Conservation (phyloP, 2,797 vertebrate species). For the Crypturellus tataupa region DNA sequence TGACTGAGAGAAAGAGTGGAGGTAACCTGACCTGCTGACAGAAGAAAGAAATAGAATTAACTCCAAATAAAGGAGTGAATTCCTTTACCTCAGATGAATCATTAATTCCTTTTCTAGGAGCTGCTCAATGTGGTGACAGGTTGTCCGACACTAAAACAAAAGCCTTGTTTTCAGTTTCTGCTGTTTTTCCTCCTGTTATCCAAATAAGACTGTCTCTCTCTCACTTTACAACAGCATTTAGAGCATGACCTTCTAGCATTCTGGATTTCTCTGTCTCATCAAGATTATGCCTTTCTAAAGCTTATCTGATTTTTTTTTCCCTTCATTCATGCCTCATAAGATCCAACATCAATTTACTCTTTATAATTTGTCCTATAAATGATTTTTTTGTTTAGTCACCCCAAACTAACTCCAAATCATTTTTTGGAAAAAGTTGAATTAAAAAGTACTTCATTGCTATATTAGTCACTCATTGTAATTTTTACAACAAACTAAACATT, state of each 20-base stretch:
- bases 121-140: background rate
- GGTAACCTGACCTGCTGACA: background rate
- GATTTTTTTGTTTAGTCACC: background rate
- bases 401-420: background rate
- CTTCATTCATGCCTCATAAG: background rate
- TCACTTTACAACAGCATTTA: background rate
- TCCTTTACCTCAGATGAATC: background rate
- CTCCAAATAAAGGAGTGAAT: background rate
- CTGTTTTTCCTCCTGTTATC: background rate
- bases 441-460: background rate
- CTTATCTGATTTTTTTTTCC: background rate
- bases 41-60: background rate
- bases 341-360: background rate
- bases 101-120: background rate
- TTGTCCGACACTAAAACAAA: background rate
- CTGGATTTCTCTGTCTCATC: conserved; percentile 10
- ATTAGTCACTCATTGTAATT: background rate
- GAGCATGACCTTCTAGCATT: background rate
- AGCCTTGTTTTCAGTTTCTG: background rate
- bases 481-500: background rate
- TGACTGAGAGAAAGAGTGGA: background rate
- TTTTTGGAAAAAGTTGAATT: background rate
- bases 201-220: background rate
- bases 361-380: conserved; percentile 8
- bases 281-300: background rate